Conservation (phyloP, 2,888 invertebrate genomes). For the Drosophila testacea region DNA sequence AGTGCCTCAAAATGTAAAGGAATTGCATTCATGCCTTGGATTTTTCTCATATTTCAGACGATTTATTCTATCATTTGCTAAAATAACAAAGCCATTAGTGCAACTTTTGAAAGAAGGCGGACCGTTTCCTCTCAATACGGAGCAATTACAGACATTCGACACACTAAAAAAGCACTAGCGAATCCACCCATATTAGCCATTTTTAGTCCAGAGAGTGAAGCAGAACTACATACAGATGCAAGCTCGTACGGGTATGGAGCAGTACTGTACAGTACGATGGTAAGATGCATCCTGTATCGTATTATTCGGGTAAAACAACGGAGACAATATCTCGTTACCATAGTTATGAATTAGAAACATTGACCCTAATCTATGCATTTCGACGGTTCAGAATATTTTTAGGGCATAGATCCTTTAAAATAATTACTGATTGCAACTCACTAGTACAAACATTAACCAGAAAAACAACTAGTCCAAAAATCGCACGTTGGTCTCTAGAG, state of each 20-base stretch:
- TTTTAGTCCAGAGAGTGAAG: not conserved
- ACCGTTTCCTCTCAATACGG: not conserved
- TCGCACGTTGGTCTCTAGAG: not conserved
- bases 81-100: not conserved
- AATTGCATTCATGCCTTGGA: not conserved
- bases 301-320: no score
- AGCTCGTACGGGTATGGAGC: no score
- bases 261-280: no score
- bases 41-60: conserved; percentile 5
- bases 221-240: no score
- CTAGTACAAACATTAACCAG: not conserved
- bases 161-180: not conserved
- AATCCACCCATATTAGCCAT: not conserved
- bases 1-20: not conserved
- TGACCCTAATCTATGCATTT: no score
- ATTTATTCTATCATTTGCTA: not conserved
- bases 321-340: no score
- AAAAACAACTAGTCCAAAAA: not conserved
- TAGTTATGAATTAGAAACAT: no score
- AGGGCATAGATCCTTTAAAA: no score
- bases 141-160: not conserved
- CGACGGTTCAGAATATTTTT: no score
- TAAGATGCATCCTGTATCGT: no score
- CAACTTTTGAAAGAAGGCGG: not conserved
- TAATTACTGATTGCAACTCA: not conserved